A percentile compares a stretch with the other conserved stretches of the same genome.
phyloP scores from a whole-genome alignment of 2,888 invertebrate genomes.

The Chloroclystis v-ata region DNA sequence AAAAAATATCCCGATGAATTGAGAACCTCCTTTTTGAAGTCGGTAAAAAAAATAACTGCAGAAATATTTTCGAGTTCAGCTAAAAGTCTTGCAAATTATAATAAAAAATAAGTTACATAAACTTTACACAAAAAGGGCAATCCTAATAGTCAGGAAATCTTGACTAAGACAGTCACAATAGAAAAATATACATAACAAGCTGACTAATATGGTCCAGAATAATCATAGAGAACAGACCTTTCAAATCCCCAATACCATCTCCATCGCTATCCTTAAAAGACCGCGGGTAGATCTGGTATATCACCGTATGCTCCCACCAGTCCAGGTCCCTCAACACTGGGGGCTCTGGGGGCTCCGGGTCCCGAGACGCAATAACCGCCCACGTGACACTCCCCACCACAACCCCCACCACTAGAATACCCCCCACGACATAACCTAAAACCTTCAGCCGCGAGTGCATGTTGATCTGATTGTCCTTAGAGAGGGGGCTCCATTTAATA shows the following conservation, averaged over 20 bases:
- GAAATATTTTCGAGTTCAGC: too few relatives aligned
- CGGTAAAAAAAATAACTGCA: too few relatives aligned
- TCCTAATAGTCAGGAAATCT: too few relatives aligned
- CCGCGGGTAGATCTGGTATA: slow-evolving; percentile 91
- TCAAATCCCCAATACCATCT: slow-evolving; percentile 89
- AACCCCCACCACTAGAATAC: slow-evolving; percentile 35
- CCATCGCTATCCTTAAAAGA: slow-evolving; percentile 89
- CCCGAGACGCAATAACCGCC: slow-evolving; percentile 37
- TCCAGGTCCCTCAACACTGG: slow-evolving; percentile 50
- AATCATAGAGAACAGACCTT: slow-evolving; percentile 62
- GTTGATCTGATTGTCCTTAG: slow-evolving; percentile 1
- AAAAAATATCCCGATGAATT: too few relatives aligned
- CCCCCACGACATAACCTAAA: slow-evolving; percentile 30
- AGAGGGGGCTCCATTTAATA: slow-evolving; percentile 25
- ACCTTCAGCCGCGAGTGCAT: slow-evolving; percentile 33
- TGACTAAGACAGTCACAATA: too few relatives aligned
- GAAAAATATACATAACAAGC: too few relatives aligned
- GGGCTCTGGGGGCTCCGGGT: slow-evolving; percentile 32
- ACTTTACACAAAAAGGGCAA: too few relatives aligned
- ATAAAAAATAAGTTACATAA: too few relatives aligned
- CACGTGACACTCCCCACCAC: slow-evolving; percentile 40
- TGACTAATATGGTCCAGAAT: too few relatives aligned
- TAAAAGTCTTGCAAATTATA: too few relatives aligned
- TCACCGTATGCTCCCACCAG: slow-evolving; percentile 88
- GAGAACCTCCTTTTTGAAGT: too few relatives aligned